Evolutionary conservation across 2,888 invertebrate genomes (phyloP).

Genomic region (Meiosimyza decipiens): DNA sequence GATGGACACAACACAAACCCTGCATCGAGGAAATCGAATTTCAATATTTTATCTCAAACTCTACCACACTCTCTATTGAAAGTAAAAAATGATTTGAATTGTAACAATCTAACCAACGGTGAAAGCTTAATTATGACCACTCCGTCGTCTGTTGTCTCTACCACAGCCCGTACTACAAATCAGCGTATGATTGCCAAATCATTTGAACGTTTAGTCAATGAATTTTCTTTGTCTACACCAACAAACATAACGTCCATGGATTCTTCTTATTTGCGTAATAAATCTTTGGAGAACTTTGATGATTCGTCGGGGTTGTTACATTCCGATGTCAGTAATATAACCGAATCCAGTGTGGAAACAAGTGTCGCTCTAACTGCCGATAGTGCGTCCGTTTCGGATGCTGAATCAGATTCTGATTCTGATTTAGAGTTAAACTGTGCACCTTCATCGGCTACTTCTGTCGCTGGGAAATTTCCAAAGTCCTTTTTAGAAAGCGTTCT

Average conservation of each 20-base stretch:
- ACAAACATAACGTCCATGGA: slow-evolving; percentile 56
- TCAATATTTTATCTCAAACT: slow-evolving; percentile 45
- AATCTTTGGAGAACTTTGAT: slow-evolving; percentile 66
- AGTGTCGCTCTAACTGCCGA: slow-evolving; percentile 25
- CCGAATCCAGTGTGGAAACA: slow-evolving; percentile 8
- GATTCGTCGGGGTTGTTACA: slow-evolving; percentile 56
- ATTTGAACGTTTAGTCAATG: slow-evolving; percentile 66
- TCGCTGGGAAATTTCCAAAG: slow-evolving; percentile 56
- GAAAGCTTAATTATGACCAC: not conserved
- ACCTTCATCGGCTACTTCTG: slow-evolving; percentile 60
- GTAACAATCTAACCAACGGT: not conserved
- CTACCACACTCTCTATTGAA: slow-evolving; percentile 51
- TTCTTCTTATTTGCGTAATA: slow-evolving; percentile 64
- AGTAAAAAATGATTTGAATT: slow-evolving; percentile 47
- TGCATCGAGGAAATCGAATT: slow-evolving; percentile 12
- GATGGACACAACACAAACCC: slow-evolving; percentile 23
- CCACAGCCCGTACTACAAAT: slow-evolving; percentile 34
- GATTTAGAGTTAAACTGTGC: slow-evolving; percentile 71
- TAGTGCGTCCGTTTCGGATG: slow-evolving; percentile 40
- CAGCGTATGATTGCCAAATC: slow-evolving; percentile 75
- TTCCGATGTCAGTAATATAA: not conserved
- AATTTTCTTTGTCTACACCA: slow-evolving; percentile 60
- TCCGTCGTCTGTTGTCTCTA: not conserved
- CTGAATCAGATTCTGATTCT: slow-evolving; percentile 67
- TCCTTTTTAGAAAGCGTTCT: slow-evolving; percentile 62